Base-by-base conservation (phyloP, 2,888 invertebrate species). In the Ochropleura plecta region DNA sequence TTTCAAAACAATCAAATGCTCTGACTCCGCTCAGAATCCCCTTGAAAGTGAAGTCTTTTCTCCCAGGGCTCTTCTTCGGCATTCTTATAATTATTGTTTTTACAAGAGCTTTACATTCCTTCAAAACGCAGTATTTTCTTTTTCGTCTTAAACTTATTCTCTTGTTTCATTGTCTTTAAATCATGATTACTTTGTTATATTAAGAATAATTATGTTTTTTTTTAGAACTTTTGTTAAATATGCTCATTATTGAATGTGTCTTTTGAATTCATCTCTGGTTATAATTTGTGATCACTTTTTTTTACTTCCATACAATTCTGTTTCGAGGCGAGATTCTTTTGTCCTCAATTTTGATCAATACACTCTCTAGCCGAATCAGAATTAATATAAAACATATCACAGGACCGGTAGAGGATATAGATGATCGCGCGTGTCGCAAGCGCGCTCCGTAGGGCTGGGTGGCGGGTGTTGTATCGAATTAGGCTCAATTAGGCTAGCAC, bases 401-500 rank as follows among this genome's bases (percentile, higher is more conserved):
- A 77, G 63, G 12, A 51, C 67, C 67, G 81, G 63, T 30, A 70
- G 74, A 87, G 88, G 86, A 87, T 88, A 89, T 79, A 73, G 79
- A 70, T 63, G 71, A 78, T 78, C 76, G 60, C 67, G 76, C 46
- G 68, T 79, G 85, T 84, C 81, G 79, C 84, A 87, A 78, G 79
- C 59, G 42, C 51, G 51, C 65, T 49, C 51, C 48, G 78, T 75
- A 86, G 89, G 88, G 89, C 90, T 77, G 78, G 83, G 75, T 64
- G 73, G 3, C 60, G 60, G 60, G 60, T 42, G 60, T 64, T 70
- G 87, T 85, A 87, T 91, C 85, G 84, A 91, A 91, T 91, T 90
- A 90, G 86, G 76, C 79, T 81, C 90, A 91, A 91, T 91, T 90
- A 90, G 81, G 68, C 77, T 42, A 84, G 85, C 91, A 91, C 91